phyloP scores from a whole-genome alignment of 2,113 vertebrate genomes.

The Antennarius striatus region DNA sequence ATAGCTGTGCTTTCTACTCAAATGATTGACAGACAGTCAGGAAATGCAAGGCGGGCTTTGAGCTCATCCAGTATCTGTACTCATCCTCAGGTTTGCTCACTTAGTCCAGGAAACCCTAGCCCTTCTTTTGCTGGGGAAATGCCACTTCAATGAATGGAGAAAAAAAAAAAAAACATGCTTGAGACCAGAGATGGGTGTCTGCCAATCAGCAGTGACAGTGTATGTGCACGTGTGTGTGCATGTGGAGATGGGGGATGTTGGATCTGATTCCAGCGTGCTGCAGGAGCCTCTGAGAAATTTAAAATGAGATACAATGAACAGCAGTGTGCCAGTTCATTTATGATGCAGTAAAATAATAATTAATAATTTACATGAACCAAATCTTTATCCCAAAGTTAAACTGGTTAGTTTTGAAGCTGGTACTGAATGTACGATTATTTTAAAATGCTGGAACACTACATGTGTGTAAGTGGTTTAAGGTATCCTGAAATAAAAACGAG shows the following conservation, averaged over 20 bases:
- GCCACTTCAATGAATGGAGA: conserved; percentile 54
- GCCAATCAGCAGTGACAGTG: conserved; percentile 54
- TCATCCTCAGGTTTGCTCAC: conserved; percentile 59
- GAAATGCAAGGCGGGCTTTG: conserved; percentile 45
- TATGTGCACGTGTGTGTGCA: conserved; percentile 25
- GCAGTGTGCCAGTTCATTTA: conserved; percentile 9
- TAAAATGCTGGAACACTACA: not conserved
- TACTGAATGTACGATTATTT: too few relatives aligned
- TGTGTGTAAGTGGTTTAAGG: too few relatives aligned
- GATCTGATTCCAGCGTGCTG: conserved; percentile 40
- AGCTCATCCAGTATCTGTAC: conserved; percentile 43
- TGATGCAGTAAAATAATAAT: too few relatives aligned
- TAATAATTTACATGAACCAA: too few relatives aligned
- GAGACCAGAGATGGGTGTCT: conserved; percentile 45
- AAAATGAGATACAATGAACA: conserved; percentile 15
- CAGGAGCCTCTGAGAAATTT: conserved; percentile 27
- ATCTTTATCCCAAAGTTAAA: too few relatives aligned
- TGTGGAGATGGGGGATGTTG: conserved; percentile 36
- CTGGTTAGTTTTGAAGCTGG: too few relatives aligned
- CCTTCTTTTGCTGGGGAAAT: conserved; percentile 48
- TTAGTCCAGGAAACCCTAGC: conserved; percentile 64
- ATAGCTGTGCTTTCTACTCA: conserved; percentile 1
- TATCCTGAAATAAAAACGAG: too few relatives aligned
- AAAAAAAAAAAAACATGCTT: conserved; percentile 38
- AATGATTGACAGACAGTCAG: conserved; percentile 52